Evolutionary conservation across 1,140 invertebrate genomes (phyloP), one percentile per base, ranked within the genome.

Genomic region (Trichonephila clavipes): DNA sequence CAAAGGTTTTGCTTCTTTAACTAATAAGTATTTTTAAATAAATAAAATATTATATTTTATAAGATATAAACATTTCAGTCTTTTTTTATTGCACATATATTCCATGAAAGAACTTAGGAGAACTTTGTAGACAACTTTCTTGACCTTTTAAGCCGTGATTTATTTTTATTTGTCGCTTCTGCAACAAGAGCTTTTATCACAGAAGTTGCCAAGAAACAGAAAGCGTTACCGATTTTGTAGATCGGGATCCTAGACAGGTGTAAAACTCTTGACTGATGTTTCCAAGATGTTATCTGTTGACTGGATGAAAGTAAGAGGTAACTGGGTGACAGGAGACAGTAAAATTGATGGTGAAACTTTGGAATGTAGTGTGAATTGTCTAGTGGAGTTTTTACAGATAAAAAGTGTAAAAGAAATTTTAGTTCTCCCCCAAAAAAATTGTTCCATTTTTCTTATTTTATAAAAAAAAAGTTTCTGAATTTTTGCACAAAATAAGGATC

Each of bases 151-250:
- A 24, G 28, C 44, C 2, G 40, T 19, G 77, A 44, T 82, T 82
- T 44, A 51, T 51, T 40, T 16, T 24, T 83, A 12, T 58, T 83
- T 83, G 21, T 16, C 44, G 21, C 18, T 28, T 51, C 21, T 58
- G 8, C 24, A 83, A 83, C 82, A n/a, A 83, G 24, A 59, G 44
- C 3, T 58, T 83, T 83, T 83, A 28, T 83, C 82, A 83, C 44
- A 24, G 0, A 28, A 4, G 51, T 58, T 21, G 8, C 8, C 1
- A 24, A 28, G 12, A 7, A 59, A 7, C 12, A 58, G 28, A 83
- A 83, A 59, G 24, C 44, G 19, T 51, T 58, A 83, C 51, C 19
- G 40, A 83, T 51, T 51, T 59, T 58, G 8, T 21, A 83, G 82
- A 83, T 83, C 6, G 14, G 28, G 51, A 51, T 83, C 44, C n/a